Conservation (phyloP, 1,140 invertebrate species). For the Drosophila ananassae region DNA sequence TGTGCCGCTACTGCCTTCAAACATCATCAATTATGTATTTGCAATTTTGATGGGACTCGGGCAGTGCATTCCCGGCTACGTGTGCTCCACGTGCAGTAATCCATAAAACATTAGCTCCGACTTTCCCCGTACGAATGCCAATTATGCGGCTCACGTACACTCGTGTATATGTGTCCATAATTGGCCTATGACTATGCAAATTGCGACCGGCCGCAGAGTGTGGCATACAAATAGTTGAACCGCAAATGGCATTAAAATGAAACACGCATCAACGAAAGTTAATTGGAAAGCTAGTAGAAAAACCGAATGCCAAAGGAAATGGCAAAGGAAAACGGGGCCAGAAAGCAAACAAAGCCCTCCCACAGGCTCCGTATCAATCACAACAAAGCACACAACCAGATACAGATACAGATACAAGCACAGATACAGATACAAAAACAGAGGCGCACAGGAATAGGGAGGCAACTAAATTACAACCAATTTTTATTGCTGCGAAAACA, state of each 20-base stretch:
- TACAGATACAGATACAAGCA: conserved; percentile 28
- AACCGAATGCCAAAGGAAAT: background rate
- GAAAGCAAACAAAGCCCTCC: conserved; percentile 50
- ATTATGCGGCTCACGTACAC: conserved; percentile 69
- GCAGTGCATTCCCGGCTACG: conserved; percentile 10
- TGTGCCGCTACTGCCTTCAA: conserved; percentile 9
- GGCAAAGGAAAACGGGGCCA: conserved; percentile 5
- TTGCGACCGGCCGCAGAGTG: conserved; percentile 67
- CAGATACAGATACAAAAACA: conserved; percentile 16
- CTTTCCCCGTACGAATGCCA: conserved; percentile 25
- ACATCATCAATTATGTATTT: conserved; percentile 43
- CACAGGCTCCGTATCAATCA: conserved; percentile 70
- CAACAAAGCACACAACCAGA: conserved; percentile 44
- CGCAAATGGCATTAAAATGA: conserved; percentile 61
- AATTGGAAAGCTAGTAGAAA: conserved; percentile 64
- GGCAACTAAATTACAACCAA: conserved; percentile 78
- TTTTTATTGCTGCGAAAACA: conserved; percentile 82
- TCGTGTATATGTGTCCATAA: conserved; percentile 51
- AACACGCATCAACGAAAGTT: conserved; percentile 78
- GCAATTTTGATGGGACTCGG: conserved; percentile 10
- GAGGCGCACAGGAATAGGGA: conserved; percentile 2
- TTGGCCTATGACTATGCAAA: conserved; percentile 76
- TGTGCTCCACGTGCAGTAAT: conserved; percentile 19
- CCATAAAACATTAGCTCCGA: conserved; percentile 40
- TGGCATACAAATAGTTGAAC: conserved; percentile 61